These are phyloP conservation scores for Nerophis ophidion DNA, from an alignment of 2,113 vertebrate species.

Conservation along the genomic window DNA sequence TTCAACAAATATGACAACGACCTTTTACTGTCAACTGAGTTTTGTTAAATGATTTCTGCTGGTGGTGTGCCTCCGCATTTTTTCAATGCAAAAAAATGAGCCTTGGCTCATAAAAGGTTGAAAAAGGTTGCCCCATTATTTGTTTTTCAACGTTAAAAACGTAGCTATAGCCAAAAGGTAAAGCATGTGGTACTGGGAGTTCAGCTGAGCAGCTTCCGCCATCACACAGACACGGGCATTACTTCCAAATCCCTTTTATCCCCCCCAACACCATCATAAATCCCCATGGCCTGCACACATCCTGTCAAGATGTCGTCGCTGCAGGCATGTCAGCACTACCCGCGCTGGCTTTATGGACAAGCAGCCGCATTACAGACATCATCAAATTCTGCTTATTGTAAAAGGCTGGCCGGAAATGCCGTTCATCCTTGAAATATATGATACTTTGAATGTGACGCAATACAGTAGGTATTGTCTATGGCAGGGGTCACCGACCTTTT, in stretches of 20 bases:
- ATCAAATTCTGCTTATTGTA: conserved; percentile 62
- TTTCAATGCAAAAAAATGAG: no score
- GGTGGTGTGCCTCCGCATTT: no score
- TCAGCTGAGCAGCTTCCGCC: conserved; percentile 52
- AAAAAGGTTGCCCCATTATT: no score
- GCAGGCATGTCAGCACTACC: conserved; percentile 54
- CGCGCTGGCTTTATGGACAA: conserved; percentile 36
- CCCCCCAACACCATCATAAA: conserved; percentile 51
- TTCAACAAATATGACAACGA: no score
- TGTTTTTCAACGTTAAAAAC: not conserved
- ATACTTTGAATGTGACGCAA: conserved; percentile 23
- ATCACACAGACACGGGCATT: conserved; percentile 54
- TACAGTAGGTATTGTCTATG: conserved; percentile 22
- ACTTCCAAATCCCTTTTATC: conserved; percentile 71
- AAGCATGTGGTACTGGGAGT: conserved; percentile 51
- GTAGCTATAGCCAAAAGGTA: conserved; percentile 35
- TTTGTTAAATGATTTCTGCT: no score
- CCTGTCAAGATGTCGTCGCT: conserved; percentile 56
- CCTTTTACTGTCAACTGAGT: no score
- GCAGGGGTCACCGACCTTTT: no score
- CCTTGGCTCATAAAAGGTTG: no score
- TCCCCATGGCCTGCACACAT: conserved; percentile 56
- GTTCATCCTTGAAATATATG: conserved; percentile 35
- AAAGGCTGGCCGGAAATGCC: conserved; percentile 39
- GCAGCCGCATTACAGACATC: conserved; percentile 54